phyloP scores from a whole-genome alignment of 2,113 vertebrate genomes.

The Nothobranchius kuhntae region DNA sequence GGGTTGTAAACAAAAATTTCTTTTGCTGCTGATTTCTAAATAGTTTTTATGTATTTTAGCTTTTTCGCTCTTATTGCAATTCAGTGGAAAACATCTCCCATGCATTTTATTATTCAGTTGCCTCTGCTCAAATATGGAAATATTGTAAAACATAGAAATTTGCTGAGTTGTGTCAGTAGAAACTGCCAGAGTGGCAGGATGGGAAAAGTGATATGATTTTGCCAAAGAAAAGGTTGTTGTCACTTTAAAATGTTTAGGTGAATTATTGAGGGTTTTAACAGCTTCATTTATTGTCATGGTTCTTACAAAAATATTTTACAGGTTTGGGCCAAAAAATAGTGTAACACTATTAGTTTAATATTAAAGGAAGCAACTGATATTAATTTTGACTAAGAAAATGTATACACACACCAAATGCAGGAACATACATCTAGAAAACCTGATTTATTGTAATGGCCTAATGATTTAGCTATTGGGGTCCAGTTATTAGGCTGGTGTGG shows the following conservation, averaged over 20 bases:
- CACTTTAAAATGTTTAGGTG: background rate
- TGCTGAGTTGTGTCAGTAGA: no score
- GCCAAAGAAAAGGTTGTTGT: background rate
- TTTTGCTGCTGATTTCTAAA: no score
- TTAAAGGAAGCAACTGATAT: background rate
- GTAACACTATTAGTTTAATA: background rate
- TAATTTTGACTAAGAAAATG: background rate
- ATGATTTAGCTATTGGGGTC: background rate
- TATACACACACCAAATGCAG: background rate
- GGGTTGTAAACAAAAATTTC: no score
- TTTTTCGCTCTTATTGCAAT: slow-evolving; percentile 3
- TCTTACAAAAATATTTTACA: no score
- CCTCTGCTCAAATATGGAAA: background rate
- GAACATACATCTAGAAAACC: background rate
- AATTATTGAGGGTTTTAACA: background rate
- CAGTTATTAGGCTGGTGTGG: background rate
- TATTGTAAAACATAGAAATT: no score
- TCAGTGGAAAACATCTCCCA: no score
- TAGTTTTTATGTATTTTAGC: no score
- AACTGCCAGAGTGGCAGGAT: background rate
- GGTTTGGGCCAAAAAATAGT: no score
- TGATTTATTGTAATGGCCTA: background rate
- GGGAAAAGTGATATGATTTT: background rate
- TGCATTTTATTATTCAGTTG: background rate
- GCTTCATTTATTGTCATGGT: background rate